These are phyloP conservation scores for Drosophila tripunctata DNA, from an alignment of 2,888 invertebrate species.

Conservation along the genomic window DNA sequence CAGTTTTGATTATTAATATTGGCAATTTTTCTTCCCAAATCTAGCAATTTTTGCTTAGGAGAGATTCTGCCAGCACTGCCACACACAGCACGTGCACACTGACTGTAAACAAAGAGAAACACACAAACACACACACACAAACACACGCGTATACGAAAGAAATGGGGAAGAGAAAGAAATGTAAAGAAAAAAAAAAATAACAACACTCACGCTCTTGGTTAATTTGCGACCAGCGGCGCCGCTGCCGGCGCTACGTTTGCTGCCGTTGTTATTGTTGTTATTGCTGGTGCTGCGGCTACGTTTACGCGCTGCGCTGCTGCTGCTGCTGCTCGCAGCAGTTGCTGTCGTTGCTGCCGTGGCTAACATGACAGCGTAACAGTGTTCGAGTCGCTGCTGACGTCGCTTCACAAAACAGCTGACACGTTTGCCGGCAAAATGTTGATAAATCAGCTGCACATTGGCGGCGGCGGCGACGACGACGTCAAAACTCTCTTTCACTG, in stretches of 20 bases:
- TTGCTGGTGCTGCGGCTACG: constrained; percentile 73
- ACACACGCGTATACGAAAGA: constrained; percentile 18
- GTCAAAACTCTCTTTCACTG: constrained; percentile 31
- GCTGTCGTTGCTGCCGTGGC: constrained; percentile 63
- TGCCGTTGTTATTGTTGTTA: constrained; percentile 44
- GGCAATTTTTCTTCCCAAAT: too few relatives aligned
- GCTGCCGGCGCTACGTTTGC: constrained; percentile 66
- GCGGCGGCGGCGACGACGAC: constrained; percentile 24
- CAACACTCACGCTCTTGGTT: constrained; percentile 74
- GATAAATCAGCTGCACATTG: constrained; percentile 75
- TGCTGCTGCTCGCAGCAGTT: constrained; percentile 52
- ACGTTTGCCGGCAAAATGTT: constrained; percentile 75
- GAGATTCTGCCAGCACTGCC: too few relatives aligned
- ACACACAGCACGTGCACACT: constrained; percentile 64
- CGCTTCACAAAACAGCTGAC: constrained; percentile 67
- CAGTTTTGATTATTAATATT: too few relatives aligned
- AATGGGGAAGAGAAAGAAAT: constrained; percentile 20
- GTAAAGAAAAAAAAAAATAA: constrained; percentile 34
- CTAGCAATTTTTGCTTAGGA: too few relatives aligned
- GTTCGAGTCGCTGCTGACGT: constrained; percentile 26
- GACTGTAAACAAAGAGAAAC: constrained; percentile 67
- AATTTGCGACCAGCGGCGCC: constrained; percentile 64
- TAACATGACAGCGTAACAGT: constrained; percentile 71
- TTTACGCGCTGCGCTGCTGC: constrained; percentile 64
- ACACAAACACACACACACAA: constrained; percentile 39